Percentiles rank a stretch among this genome's conserved stretches.
Conservation (phyloP, 2,888 invertebrate genomes). For the Camponotus fellah region DNA sequence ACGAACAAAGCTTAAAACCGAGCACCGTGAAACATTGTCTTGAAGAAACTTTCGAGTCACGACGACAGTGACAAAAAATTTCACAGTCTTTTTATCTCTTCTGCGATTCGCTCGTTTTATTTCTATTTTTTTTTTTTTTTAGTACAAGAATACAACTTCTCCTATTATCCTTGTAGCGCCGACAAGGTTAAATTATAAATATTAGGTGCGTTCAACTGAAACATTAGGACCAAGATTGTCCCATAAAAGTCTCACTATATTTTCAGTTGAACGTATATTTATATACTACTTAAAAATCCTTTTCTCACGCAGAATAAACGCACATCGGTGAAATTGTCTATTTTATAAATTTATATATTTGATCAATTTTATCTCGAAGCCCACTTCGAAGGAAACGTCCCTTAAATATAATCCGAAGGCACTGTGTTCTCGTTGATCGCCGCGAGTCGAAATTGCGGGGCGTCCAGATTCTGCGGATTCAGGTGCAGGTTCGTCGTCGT, state of each 20-base stretch:
- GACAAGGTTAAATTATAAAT: slow-evolving; percentile 32
- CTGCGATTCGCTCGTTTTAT: not conserved
- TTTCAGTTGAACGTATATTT: too few species aligned
- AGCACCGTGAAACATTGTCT: slow-evolving; percentile 35
- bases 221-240: too few species aligned
- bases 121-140: slow-evolving; percentile 27
- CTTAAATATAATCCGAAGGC: slow-evolving; percentile 84
- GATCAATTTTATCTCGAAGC: not conserved
- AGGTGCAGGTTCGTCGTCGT: slow-evolving; percentile 70
- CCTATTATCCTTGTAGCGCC: not conserved
- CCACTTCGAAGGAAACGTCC: not conserved
- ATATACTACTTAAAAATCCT: not conserved
- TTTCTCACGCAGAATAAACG: not conserved
- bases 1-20: slow-evolving; percentile 35
- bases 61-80: slow-evolving; percentile 40
- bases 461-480: slow-evolving; percentile 75
- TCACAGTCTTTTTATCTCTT: slow-evolving; percentile 45
- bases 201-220: not conserved
- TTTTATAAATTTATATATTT: not conserved
- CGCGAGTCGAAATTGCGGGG: slow-evolving; percentile 81
- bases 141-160: slow-evolving; percentile 11
- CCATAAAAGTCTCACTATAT: too few species aligned
- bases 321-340: not conserved
- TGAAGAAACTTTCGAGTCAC: slow-evolving; percentile 54
- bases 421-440: slow-evolving; percentile 84